Base-by-base conservation (phyloP, 2,797 vertebrate genomes). In the Crocodylus rhombifer region DNA sequence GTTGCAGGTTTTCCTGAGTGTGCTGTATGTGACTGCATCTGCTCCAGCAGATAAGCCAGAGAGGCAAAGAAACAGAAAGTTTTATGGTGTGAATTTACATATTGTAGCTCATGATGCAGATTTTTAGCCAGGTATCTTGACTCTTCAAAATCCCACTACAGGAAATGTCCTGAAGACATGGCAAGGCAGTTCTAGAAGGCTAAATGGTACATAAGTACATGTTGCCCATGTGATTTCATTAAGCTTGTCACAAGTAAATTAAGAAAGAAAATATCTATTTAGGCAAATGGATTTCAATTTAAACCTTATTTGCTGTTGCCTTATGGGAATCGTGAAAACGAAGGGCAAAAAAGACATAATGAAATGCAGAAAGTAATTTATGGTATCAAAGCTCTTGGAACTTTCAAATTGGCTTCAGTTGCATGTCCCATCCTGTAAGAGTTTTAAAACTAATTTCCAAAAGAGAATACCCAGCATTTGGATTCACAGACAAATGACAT, bases 181-280 rank as follows among this genome's bases (percentile, higher is more conserved):
- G 82, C 28, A 16, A 64, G 26, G 28, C 56, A 80, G 4, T 58
- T 85, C 73, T 61, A 65, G 7, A 77, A 91, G 78, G n/a, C 4
- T 87, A 93, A 77, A 67, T 86, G 21, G 18, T 74, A 79, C 73
- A 78, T 58, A 65, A 78, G 25, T 76, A 21, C 9, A 18, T 0
- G 0, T 74, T 33, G 28, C 77, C 67, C 42, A 12, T 84, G 21
- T 36, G 17, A 90, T 76, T 84, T 94, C 76, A 84, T 92, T 87
- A 93, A 90, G 28, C n/a, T 90, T 93, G 74, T 80, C 89, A 94
- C 23, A 74, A 57, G 61, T 67, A 94, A 95, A 94, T 91, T 95
- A 82, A 94, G 79, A 95, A 86, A 85, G 93, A 96, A 96, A 93
- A 91, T 91, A 73, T 90, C 57, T 87, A 14, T 96, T 95, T 93